Evolutionary conservation across 2,797 vertebrate genomes (phyloP).

Genomic region (Sebastes ruberrimus): DNA sequence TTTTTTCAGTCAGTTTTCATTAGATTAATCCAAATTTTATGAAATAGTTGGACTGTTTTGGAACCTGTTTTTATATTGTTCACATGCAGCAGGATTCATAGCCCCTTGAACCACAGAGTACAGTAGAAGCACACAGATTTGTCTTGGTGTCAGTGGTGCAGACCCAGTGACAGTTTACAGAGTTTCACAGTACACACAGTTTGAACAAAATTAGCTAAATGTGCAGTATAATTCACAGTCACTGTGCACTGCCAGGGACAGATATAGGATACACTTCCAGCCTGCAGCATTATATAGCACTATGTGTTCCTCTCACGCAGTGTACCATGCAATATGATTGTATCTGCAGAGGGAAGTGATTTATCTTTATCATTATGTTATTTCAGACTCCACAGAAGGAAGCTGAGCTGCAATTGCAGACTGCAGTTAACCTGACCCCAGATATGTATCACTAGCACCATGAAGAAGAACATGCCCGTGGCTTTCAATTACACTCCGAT

Average conservation of each 20-base stretch:
- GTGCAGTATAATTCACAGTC: conserved; percentile 55
- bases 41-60: not conserved
- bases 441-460: conserved; percentile 4
- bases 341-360: conserved; percentile 40
- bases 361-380: conserved; percentile 38
- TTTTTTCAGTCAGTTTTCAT: not conserved
- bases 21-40: not conserved
- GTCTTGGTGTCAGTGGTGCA: conserved; percentile 24
- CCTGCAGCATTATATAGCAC: conserved; percentile 16
- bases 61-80: not conserved
- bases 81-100: not conserved
- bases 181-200: conserved; percentile 39
- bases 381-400: conserved; percentile 30
- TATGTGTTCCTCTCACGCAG: not conserved
- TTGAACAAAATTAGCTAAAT: conserved; percentile 45
- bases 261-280: conserved; percentile 34
- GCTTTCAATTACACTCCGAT: conserved; percentile 23
- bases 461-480: conserved; percentile 1
- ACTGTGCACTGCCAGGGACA: conserved; percentile 35
- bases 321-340: conserved; percentile 10
- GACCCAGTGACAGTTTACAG: conserved; percentile 22
- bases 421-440: conserved; percentile 5
- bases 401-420: conserved; percentile 6
- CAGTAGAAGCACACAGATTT: conserved; percentile 25
- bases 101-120: not conserved